Percentiles rank a stretch among this genome's conserved stretches.
Conservation (phyloP, 1,140 invertebrate species). For the Cyphomyrmex costatus region DNA sequence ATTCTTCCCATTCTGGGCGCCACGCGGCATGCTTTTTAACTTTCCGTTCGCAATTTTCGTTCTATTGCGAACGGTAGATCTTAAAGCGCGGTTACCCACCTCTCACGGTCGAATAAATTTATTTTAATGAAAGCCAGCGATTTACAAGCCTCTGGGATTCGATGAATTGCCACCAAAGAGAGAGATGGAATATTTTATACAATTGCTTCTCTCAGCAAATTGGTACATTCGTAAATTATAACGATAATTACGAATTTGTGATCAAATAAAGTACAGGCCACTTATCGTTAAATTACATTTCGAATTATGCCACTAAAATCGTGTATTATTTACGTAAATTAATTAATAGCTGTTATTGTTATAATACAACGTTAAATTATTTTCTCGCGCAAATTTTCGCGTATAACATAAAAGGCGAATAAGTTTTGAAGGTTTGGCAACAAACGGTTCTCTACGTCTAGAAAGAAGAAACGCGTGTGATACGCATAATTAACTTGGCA, state of each 20-base stretch:
- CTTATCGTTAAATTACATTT: constrained; percentile 51
- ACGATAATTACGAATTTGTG: constrained; percentile 48
- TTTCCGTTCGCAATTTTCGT: constrained; percentile 48
- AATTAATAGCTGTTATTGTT: constrained; percentile 42
- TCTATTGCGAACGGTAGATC: constrained; percentile 17
- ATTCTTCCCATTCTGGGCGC: constrained; percentile 40
- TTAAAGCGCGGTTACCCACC: constrained; percentile 25
- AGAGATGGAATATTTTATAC: constrained; percentile 9
- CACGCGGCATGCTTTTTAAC: constrained; percentile 43
- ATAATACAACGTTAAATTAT: constrained; percentile 24
- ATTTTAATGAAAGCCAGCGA: constrained; percentile 55
- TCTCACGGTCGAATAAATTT: constrained; percentile 56
- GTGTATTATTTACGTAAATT: constrained; percentile 49
- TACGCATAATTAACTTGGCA: constrained; percentile 77
- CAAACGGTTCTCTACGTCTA: constrained; percentile 60
- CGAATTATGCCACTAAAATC: constrained; percentile 38
- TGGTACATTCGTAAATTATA: constrained; percentile 45
- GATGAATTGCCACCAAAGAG: constrained; percentile 33
- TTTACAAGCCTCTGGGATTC: constrained; percentile 47
- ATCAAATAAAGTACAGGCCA: constrained; percentile 27
- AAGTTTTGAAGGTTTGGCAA: neutral
- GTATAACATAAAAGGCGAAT: neutral
- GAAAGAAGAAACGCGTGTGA: constrained; percentile 70
- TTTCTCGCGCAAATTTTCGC: constrained; percentile 29
- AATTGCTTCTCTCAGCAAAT: constrained; percentile 32